Evolutionary conservation across 2,888 invertebrate genomes (phyloP).

Genomic region (Chrysina gloriosa): DNA sequence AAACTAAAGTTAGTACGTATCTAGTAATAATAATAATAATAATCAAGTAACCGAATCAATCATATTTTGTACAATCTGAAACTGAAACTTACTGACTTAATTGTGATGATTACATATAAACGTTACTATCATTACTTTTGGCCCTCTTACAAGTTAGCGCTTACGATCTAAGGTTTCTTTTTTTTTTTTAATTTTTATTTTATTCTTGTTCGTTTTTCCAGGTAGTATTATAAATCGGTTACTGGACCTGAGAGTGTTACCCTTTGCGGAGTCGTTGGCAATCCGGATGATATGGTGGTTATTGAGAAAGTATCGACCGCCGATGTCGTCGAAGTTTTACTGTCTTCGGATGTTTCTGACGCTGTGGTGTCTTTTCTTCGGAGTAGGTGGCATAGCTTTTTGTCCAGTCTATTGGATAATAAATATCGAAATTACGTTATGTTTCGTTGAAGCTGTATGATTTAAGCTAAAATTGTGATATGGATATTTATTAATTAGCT

Average conservation of each 20-base stretch:
- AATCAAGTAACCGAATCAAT: too few relatives aligned
- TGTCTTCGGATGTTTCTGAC: constrained; percentile 60
- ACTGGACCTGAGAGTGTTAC: constrained; percentile 72
- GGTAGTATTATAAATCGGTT: constrained; percentile 65
- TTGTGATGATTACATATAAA: too few relatives aligned
- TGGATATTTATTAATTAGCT: too few relatives aligned
- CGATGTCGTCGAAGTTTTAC: constrained; percentile 54
- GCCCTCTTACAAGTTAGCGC: too few relatives aligned
- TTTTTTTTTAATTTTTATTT: neutral
- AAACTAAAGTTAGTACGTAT: neutral
- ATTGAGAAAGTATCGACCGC: constrained; percentile 57
- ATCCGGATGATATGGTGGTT: constrained; percentile 50
- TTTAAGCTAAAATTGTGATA: too few relatives aligned
- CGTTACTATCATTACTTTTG: too few relatives aligned
- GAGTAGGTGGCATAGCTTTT: constrained; percentile 68
- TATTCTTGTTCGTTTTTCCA: neutral
- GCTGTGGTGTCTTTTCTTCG: constrained; percentile 55
- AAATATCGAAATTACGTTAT: neutral
- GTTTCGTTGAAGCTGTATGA: too few relatives aligned
- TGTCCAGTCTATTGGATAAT: constrained; percentile 67
- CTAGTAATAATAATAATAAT: neutral
- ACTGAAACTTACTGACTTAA: too few relatives aligned
- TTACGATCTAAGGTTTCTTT: too few relatives aligned
- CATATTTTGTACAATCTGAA: too few relatives aligned
- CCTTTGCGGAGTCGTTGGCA: constrained; percentile 50